These are phyloP conservation scores for Ornithoptera alexandrae DNA, from an alignment of 2,888 invertebrate species.

Conservation along the genomic window DNA sequence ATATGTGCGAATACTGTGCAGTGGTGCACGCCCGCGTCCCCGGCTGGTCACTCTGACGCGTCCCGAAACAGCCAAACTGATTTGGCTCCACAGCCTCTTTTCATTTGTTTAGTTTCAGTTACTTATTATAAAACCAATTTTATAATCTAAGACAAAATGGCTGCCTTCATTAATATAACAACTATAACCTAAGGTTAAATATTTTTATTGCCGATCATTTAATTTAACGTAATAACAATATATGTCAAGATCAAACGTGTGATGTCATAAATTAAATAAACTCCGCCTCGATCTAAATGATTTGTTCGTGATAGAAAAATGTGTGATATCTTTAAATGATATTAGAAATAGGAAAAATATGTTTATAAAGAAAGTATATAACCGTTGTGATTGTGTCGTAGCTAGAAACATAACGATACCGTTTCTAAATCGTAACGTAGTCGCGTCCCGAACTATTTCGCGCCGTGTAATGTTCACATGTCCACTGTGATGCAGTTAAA, in stretches of 20 bases:
- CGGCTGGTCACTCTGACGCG: constrained; percentile 33
- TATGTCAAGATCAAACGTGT: background rate
- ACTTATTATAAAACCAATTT: background rate
- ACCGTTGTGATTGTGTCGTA: constrained; percentile 69
- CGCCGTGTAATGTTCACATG: constrained; percentile 71
- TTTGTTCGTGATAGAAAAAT: no score
- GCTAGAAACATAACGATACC: constrained; percentile 50
- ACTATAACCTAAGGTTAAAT: constrained; percentile 9
- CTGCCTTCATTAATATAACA: constrained; percentile 13
- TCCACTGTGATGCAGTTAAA: constrained; percentile 57
- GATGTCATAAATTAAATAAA: background rate
- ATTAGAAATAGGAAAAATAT: constrained; percentile 48
- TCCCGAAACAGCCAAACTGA: constrained; percentile 60
- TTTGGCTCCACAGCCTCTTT: constrained; percentile 70
- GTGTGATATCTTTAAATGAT: background rate
- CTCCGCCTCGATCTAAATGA: no score
- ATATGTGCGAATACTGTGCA: constrained; percentile 15
- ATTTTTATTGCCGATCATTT: constrained; percentile 1
- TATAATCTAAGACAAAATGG: constrained; percentile 7
- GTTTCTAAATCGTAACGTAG: constrained; percentile 36
- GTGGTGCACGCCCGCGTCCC: constrained; percentile 5
- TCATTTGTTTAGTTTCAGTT: constrained; percentile 55
- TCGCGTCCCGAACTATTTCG: constrained; percentile 64
- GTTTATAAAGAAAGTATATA: constrained; percentile 57
- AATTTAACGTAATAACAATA: background rate